A percentile compares a stretch with the other conserved stretches of the same genome.
Conservation (phyloP, 2,888 invertebrate species). For the Ectemnius continuus region DNA sequence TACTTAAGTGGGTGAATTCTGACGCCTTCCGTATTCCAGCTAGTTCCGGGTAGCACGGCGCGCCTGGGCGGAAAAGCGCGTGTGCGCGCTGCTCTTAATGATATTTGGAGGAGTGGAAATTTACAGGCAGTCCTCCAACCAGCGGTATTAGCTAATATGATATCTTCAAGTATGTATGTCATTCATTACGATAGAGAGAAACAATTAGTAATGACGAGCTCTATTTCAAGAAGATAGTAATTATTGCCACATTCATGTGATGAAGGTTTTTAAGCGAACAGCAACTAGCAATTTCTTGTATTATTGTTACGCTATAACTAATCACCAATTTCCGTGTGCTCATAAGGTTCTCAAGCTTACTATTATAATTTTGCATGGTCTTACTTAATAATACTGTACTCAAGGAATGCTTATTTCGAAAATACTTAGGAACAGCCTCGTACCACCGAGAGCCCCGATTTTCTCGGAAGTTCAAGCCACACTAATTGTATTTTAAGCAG, state of each 20-base stretch:
- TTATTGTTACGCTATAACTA: not conserved
- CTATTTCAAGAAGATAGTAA: not conserved
- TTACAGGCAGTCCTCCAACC: conserved; percentile 2
- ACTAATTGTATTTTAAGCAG: conserved; percentile 50
- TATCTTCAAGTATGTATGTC: too few relatives aligned
- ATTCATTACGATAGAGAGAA: not conserved
- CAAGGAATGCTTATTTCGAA: conserved; percentile 37
- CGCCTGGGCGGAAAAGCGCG: not conserved
- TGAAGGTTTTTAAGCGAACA: too few relatives aligned
- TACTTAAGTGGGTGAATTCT: conserved; percentile 48
- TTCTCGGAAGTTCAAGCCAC: conserved; percentile 20
- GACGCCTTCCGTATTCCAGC: conserved; percentile 39
- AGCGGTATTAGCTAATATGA: too few relatives aligned
- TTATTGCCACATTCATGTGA: not conserved
- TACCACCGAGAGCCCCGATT: not conserved
- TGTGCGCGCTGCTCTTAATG: not conserved
- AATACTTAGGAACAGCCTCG: conserved; percentile 14
- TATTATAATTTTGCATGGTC: not conserved
- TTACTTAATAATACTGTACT: conserved; percentile 43
- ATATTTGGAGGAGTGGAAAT: conserved; percentile 29
- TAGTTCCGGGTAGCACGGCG: conserved; percentile 11
- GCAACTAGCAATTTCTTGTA: not conserved
- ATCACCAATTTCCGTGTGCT: not conserved
- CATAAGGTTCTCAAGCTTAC: not conserved
- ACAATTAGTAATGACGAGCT: too few relatives aligned